A percentile compares a stretch with the other conserved stretches of the same genome.
These are phyloP conservation scores for Pelecanus crispus DNA, from an alignment of 2,113 vertebrate genomes.

Conservation along the genomic window DNA sequence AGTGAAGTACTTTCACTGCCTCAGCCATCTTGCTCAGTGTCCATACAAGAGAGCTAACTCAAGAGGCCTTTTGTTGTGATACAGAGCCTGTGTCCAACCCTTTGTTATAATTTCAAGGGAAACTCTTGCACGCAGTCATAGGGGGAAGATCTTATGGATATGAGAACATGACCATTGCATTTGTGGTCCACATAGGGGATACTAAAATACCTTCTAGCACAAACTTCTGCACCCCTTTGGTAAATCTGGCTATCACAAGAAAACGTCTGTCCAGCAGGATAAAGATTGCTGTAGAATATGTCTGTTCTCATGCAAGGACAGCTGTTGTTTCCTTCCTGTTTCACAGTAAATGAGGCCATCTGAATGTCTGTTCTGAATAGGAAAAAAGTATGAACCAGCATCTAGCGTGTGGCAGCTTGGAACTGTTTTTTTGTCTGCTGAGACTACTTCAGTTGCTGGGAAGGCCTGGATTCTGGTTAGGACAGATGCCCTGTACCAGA, in stretches of 20 bases:
- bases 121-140: rapidly evolving
- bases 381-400: not conserved
- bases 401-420: not conserved
- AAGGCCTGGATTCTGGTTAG: not conserved
- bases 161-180: rapidly evolving
- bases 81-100: not conserved
- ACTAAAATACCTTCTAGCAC: not conserved
- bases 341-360: not conserved
- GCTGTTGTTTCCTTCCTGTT: not conserved
- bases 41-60: not conserved
- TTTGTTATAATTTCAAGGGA: not conserved
- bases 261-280: not conserved
- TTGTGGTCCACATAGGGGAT: not conserved
- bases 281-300: not conserved
- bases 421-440: not conserved
- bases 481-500: not conserved
- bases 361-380: not conserved
- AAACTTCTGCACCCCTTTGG: not conserved
- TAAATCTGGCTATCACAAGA: not conserved
- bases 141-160: not conserved
- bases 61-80: not conserved
- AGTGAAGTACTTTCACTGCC: not conserved
- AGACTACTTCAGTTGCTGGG: not conserved
- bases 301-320: not conserved
- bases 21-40: not conserved